Evolutionary conservation across 2,113 vertebrate species (phyloP).

Genomic region (Ptilorrhoa leucosticta): DNA sequence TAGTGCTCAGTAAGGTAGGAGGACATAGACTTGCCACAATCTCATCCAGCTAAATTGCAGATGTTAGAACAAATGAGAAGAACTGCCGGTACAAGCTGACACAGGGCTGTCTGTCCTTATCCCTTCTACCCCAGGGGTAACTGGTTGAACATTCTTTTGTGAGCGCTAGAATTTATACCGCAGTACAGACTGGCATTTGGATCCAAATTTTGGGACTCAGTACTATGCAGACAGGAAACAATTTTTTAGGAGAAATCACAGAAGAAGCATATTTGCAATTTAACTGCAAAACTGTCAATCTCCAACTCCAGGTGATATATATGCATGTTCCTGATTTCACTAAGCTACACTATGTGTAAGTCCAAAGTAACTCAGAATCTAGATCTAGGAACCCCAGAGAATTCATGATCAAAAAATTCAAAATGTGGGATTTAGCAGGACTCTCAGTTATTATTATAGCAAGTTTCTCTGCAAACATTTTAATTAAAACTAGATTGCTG

Average conservation of each 20-base stretch:
- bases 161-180: neutral
- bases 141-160: neutral
- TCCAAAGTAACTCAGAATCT: neutral
- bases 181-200: neutral
- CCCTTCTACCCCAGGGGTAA: neutral
- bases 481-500: conserved; percentile 32
- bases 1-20: neutral
- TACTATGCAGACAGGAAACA: neutral
- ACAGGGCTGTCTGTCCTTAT: neutral
- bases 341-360: neutral
- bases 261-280: neutral
- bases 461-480: conserved; percentile 5
- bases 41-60: neutral
- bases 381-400: neutral
- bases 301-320: neutral
- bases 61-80: neutral
- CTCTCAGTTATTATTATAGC: neutral
- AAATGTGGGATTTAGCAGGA: neutral
- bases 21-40: neutral
- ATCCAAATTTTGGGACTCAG: neutral
- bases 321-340: neutral
- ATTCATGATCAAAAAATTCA: neutral
- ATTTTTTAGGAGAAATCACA: neutral
- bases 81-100: neutral
- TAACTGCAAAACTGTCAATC: neutral